Conservation (phyloP, 2,888 invertebrate genomes). For the Anorthoa munda region DNA sequence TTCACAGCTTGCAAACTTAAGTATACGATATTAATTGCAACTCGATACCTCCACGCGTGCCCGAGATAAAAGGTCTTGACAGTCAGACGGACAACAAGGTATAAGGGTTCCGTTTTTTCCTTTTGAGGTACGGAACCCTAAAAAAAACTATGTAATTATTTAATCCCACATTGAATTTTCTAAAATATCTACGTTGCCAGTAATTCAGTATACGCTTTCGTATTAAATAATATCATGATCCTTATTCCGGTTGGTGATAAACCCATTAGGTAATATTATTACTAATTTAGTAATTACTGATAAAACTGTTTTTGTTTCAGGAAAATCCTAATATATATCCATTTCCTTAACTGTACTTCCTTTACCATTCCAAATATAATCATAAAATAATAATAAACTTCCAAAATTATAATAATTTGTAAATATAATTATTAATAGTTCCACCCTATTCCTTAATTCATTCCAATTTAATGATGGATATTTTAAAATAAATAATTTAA, state of each 20-base stretch:
- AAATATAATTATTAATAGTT: conserved; percentile 16
- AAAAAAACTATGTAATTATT: no score
- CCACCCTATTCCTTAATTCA: conserved; percentile 50
- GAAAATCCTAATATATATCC: conserved; percentile 35
- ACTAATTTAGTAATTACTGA: neutral
- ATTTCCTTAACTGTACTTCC: conserved; percentile 75
- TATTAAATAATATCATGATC: neutral
- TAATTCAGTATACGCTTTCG: no score
- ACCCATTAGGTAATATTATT: neutral
- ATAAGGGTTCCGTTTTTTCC: no score
- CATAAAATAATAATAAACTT: conserved; percentile 29
- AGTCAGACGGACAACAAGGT: no score
- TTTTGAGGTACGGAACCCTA: no score
- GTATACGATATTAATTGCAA: no score
- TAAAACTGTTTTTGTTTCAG: conserved; percentile 60
- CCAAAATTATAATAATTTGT: conserved; percentile 35
- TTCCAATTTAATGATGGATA: conserved; percentile 60
- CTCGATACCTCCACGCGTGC: no score
- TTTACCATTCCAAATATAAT: conserved; percentile 63
- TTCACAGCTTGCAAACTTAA: no score
- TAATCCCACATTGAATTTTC: no score
- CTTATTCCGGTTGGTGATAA: conserved; percentile 4
- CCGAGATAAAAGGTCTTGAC: no score
- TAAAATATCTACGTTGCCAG: no score
- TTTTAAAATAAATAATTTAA: conserved; percentile 24